These are phyloP conservation scores for Leptinotarsa peninsularis DNA, from an alignment of 2,888 invertebrate species.

Conservation along the genomic window DNA sequence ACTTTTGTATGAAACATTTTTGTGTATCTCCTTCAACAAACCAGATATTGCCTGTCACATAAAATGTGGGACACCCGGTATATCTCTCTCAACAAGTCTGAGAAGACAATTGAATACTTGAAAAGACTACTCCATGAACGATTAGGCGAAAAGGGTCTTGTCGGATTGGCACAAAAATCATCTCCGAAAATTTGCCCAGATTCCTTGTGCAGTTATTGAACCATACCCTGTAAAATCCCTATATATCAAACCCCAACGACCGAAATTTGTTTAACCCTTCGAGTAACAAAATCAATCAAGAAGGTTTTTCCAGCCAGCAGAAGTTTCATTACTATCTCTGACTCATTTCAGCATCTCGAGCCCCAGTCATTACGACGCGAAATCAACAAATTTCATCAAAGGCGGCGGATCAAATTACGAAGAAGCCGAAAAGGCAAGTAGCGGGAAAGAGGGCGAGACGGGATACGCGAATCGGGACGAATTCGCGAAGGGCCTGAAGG, in stretches of 20 bases:
- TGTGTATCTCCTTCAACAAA: too few species aligned
- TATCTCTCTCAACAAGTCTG: too few species aligned
- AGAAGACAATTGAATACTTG: too few species aligned
- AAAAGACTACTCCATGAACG: too few species aligned
- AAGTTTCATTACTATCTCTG: conserved; percentile 15
- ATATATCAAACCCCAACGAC: neutral
- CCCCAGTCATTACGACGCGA: conserved; percentile 22
- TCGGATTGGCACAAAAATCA: too few species aligned
- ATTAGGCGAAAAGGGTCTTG: too few species aligned
- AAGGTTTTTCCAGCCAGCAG: neutral
- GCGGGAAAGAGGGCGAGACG: conserved; percentile 71
- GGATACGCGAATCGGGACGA: conserved; percentile 69
- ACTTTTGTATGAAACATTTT: too few species aligned
- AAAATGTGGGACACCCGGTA: too few species aligned
- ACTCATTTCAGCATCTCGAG: conserved; percentile 21
- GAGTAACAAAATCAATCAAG: neutral
- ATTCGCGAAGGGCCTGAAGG: conserved; percentile 71
- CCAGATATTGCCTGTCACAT: too few species aligned
- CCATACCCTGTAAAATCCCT: too few species aligned
- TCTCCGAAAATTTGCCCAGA: too few species aligned
- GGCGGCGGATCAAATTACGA: conserved; percentile 68
- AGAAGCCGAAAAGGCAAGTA: conserved; percentile 67
- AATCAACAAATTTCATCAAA: conserved; percentile 46
- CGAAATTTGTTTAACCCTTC: neutral
- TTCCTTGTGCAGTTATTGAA: too few species aligned